Conservation (phyloP, 1,140 invertebrate species). For the Bombyx mori region DNA sequence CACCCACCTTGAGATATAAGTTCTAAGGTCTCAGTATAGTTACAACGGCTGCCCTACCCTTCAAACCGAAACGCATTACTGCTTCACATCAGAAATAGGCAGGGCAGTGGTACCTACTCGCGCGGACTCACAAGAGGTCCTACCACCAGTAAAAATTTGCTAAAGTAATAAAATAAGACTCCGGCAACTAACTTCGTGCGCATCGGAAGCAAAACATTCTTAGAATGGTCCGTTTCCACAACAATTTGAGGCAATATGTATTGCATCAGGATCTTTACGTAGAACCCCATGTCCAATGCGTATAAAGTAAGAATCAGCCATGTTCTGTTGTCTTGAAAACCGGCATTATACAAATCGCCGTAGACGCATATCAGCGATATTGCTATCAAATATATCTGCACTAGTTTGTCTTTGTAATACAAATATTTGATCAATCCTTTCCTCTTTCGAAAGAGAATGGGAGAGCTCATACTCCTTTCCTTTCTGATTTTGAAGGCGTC, state of each 20-base stretch:
- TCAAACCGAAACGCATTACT: no score
- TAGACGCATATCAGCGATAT: constrained; percentile 33
- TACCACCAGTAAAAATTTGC: no score
- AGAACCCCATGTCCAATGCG: constrained; percentile 35
- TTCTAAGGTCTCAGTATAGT: no score
- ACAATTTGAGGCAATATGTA: constrained; percentile 23
- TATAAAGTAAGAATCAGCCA: constrained; percentile 29
- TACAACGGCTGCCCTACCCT: no score
- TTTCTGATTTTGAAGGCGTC: constrained; percentile 8
- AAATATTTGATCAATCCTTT: constrained; percentile 19
- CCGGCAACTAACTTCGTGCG: constrained; percentile 13
- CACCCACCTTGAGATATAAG: no score
- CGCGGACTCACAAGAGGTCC: no score
- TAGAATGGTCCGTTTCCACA: constrained; percentile 1
- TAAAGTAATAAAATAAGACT: no score
- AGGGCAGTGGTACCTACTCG: no score
- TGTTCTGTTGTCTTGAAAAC: constrained; percentile 33
- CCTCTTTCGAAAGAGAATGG: background rate
- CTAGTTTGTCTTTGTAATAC: constrained; percentile 25
- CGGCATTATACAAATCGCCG: constrained; percentile 39
- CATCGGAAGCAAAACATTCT: constrained; percentile 10
- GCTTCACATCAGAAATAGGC: no score
- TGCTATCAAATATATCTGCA: constrained; percentile 33
- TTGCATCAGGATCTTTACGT: constrained; percentile 34
- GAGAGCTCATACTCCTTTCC: constrained; percentile 3